phyloP scores from a whole-genome alignment of 2,797 vertebrate genomes.

The Aphelocoma californica region DNA sequence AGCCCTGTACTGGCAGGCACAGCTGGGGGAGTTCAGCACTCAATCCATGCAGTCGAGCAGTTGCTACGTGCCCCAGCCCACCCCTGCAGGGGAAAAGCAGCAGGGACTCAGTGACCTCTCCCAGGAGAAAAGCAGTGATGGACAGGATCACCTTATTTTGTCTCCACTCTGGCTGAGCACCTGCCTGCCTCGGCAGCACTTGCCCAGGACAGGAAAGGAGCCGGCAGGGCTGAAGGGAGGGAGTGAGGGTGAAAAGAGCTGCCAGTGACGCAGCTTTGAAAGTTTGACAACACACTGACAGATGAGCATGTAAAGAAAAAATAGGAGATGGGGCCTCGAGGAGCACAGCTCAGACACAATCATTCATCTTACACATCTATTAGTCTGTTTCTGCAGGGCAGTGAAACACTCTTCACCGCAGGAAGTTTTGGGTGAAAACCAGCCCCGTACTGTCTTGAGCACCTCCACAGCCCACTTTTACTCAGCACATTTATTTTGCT shows the following conservation, averaged over 20 bases:
- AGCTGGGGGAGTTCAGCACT: background rate
- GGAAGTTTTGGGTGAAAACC: background rate
- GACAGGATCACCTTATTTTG: background rate
- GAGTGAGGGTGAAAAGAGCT: background rate
- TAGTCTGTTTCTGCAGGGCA: background rate
- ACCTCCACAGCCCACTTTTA: background rate
- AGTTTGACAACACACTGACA: background rate
- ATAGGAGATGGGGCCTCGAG: background rate
- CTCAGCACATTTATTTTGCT: background rate
- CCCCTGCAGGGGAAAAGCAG: background rate
- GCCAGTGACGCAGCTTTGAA: background rate
- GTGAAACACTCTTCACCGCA: background rate
- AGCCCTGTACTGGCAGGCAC: background rate
- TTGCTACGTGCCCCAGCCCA: background rate
- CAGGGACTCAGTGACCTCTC: background rate
- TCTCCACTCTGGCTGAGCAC: background rate
- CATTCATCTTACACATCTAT: background rate
- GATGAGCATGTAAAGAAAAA: background rate
- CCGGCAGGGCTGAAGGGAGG: accelerated
- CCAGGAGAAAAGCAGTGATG: background rate
- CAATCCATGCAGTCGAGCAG: accelerated
- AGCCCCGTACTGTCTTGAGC: background rate
- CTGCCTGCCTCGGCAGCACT: background rate
- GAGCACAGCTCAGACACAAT: background rate
- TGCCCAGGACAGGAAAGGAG: background rate